Evolutionary conservation across 2,797 vertebrate genomes (phyloP).

Genomic region (Bryconaethiops microstoma): DNA sequence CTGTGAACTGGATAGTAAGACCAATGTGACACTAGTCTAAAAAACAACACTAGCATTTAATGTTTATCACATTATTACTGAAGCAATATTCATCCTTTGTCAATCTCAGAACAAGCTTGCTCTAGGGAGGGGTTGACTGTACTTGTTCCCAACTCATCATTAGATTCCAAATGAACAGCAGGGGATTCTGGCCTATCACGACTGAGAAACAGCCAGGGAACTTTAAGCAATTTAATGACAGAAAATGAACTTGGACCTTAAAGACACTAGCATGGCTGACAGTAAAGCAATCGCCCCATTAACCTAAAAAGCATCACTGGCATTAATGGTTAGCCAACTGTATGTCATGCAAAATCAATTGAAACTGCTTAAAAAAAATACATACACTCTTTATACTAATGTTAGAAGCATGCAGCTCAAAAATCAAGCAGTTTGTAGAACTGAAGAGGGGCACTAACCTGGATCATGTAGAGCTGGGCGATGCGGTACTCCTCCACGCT

Average conservation of each 20-base stretch:
- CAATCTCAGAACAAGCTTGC: slow-evolving; percentile 17
- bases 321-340: background rate
- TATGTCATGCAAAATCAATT: no score
- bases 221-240: background rate
- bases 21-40: no score
- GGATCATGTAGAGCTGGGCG: slow-evolving; percentile 98
- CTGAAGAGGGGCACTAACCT: slow-evolving; percentile 64
- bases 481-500: slow-evolving; percentile 99
- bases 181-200: background rate
- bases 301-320: background rate
- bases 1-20: no score
- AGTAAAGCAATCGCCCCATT: background rate
- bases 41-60: no score
- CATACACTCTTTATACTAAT: background rate
- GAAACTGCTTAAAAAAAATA: background rate
- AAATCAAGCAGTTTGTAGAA: background rate
- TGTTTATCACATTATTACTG: background rate
- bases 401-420: background rate
- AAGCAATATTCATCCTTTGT: slow-evolving; percentile 5
- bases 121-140: slow-evolving; percentile 6
- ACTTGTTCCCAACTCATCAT: background rate
- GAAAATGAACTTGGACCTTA: no score
- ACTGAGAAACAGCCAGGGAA: background rate
- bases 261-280: background rate
- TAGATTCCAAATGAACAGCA: slow-evolving; percentile 3